Evolutionary conservation across 2,888 invertebrate genomes (phyloP).

Genomic region (Plagodis dolabraria): DNA sequence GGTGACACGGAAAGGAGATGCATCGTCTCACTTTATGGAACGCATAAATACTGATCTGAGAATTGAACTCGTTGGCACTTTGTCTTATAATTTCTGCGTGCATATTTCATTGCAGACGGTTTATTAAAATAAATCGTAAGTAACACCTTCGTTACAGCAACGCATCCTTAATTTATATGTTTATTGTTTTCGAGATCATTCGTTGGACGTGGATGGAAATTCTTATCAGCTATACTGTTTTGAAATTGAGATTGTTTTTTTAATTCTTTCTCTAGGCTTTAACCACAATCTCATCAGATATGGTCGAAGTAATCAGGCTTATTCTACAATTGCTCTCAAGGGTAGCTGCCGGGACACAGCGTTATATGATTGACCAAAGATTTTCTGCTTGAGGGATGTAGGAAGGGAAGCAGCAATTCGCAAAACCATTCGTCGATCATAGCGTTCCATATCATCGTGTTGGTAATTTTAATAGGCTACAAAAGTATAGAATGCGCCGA

Average conservation of each 20-base stretch:
- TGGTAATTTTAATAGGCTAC: too few species aligned
- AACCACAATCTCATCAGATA: too few species aligned
- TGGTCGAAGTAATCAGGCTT: too few species aligned
- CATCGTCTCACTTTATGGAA: conserved; percentile 76
- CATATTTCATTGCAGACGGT: conserved; percentile 41
- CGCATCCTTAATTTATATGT: not conserved
- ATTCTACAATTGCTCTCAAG: too few species aligned
- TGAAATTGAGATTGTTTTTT: not conserved
- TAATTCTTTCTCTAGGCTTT: too few species aligned
- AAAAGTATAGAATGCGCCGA: too few species aligned
- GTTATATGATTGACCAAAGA: too few species aligned
- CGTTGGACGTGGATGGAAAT: not conserved
- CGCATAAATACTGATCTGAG: conserved; percentile 76
- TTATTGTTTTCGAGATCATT: not conserved
- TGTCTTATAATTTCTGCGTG: conserved; percentile 60
- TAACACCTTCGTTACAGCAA: conserved; percentile 15
- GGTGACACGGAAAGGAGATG: conserved; percentile 83
- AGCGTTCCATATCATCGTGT: too few species aligned
- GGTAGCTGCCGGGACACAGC: too few species aligned
- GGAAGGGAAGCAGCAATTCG: too few species aligned
- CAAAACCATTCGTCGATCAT: too few species aligned
- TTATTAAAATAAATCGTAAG: conserved; percentile 45
- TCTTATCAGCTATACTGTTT: not conserved
- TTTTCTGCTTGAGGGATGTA: too few species aligned
- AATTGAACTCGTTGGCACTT: conserved; percentile 67